Base-by-base conservation (phyloP, 2,888 invertebrate species). In the Liposcelis brunnea region DNA sequence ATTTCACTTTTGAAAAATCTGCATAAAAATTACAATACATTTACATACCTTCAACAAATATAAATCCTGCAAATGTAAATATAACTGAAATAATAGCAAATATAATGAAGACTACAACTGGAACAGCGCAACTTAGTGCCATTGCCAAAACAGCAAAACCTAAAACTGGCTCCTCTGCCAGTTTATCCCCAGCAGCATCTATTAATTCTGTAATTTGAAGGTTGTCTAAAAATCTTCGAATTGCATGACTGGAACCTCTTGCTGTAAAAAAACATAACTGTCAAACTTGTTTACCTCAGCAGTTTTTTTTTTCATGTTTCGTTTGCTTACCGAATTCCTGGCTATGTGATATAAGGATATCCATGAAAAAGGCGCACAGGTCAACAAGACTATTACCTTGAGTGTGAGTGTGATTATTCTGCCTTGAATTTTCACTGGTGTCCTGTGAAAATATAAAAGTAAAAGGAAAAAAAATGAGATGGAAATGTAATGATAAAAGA, bases 21-120 rank as follows among this genome's bases (percentile, higher is more conserved):
- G n/a, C n/a, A n/a, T n/a, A n/a, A n/a, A n/a, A n/a, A n/a, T n/a
- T n/a, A n/a, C n/a, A n/a, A n/a, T n/a, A n/a, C 3, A 2, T 21
- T 45, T 44, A 33, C 34, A 3, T 40, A 51, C 49, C 49, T 50
- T 51, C 51, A 47, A 50, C 44, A 8, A 50, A 16, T 15, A 50
- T 26, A 40, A 50, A 50, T 35, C 48, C 47, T 31, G 49, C 42
- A 47, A 50, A 48, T 36, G 50, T 50, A 16, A 50, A 32, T 3
- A 50, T 19, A 12, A 49, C 42, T 26, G 50, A 43, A 14, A 50
- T 19, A 26, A 46, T 35, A 12, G 49, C 50, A 47, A 50, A 50
- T n/a, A 48, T 11, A 14, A 48, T 18, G 31, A 50, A 50, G 36
- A 49, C 35, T 14, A 50, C 14, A 35, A 50, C 19, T n/a, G 50